Conservation (phyloP, 2,113 vertebrate species). For the Nicator chloris region DNA sequence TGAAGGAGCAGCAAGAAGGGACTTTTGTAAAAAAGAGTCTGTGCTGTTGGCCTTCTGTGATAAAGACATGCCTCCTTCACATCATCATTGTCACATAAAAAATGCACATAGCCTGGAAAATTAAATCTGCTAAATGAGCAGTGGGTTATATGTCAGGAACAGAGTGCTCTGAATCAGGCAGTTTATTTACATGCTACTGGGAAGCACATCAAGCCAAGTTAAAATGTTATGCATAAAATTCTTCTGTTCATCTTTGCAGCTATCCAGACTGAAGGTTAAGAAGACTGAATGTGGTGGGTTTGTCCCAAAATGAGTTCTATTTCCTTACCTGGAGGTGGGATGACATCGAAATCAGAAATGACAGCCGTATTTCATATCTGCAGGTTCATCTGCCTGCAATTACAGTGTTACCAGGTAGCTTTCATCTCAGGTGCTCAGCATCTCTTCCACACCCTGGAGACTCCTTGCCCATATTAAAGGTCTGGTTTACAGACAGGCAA, state of each 20-base stretch:
- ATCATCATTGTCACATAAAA: neutral
- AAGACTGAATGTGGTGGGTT: neutral
- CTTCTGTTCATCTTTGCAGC: neutral
- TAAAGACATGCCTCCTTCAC: neutral
- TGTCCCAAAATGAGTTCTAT: neutral
- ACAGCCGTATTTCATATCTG: neutral
- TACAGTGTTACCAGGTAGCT: neutral
- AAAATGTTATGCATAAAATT: neutral
- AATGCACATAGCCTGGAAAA: constrained; percentile 1
- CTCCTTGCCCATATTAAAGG: neutral
- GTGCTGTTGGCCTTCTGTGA: neutral
- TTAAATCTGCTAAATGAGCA: constrained; percentile 22
- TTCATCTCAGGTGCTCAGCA: neutral
- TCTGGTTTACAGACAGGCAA: neutral
- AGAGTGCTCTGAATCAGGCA: neutral
- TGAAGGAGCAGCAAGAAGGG: neutral
- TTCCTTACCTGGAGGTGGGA: neutral
- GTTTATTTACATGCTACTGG: neutral
- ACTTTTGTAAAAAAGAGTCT: neutral
- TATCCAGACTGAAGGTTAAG: neutral
- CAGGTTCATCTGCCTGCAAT: neutral
- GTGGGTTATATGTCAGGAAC: neutral
- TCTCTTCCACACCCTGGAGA: neutral
- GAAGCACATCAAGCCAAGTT: neutral
- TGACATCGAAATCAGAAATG: neutral